Conservation (phyloP, 2,888 invertebrate species). For the Anorthoa munda region DNA sequence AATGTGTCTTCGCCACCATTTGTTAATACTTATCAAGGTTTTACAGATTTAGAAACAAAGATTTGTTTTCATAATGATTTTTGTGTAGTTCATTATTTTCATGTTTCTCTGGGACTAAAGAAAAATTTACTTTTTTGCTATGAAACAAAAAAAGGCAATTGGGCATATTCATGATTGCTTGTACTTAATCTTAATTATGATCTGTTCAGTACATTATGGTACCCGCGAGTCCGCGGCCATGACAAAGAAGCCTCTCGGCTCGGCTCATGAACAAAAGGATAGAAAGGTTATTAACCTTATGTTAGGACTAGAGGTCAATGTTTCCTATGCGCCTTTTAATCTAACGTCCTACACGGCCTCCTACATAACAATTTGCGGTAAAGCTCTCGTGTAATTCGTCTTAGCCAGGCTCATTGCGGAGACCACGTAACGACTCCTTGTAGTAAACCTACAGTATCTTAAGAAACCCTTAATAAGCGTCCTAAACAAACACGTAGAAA, state of each 20-base stretch:
- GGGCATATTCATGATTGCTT: slow-evolving; percentile 18
- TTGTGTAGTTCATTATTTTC: slow-evolving; percentile 23
- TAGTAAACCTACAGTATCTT: slow-evolving; percentile 22
- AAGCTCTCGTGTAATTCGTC: slow-evolving; percentile 36
- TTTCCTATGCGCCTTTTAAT: slow-evolving; percentile 37
- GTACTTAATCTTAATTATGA: slow-evolving; percentile 47
- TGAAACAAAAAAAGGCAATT: slow-evolving; percentile 14
- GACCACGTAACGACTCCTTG: slow-evolving; percentile 36
- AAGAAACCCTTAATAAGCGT: slow-evolving; percentile 29
- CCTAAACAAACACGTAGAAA: slow-evolving; percentile 34
- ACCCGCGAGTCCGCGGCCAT: slow-evolving; percentile 1
- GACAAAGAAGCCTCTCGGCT: slow-evolving; percentile 23
- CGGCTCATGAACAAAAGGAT: slow-evolving; percentile 18
- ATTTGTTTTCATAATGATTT: slow-evolving; percentile 17
- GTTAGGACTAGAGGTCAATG: slow-evolving; percentile 39
- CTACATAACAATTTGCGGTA: slow-evolving; percentile 34
- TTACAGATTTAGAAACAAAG: slow-evolving; percentile 19
- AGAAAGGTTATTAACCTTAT: slow-evolving; percentile 49
- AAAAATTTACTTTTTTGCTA: slow-evolving; percentile 14
- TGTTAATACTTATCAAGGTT: slow-evolving; percentile 31
- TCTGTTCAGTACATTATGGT: slow-evolving; percentile 37
- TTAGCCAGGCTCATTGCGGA: slow-evolving; percentile 30
- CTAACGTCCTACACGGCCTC: slow-evolving; percentile 18
- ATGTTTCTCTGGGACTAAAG: slow-evolving; percentile 10
- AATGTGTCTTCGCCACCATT: slow-evolving; percentile 34